Evolutionary conservation across 2,888 invertebrate genomes (phyloP).

Genomic region (Sesia bembeciformis): DNA sequence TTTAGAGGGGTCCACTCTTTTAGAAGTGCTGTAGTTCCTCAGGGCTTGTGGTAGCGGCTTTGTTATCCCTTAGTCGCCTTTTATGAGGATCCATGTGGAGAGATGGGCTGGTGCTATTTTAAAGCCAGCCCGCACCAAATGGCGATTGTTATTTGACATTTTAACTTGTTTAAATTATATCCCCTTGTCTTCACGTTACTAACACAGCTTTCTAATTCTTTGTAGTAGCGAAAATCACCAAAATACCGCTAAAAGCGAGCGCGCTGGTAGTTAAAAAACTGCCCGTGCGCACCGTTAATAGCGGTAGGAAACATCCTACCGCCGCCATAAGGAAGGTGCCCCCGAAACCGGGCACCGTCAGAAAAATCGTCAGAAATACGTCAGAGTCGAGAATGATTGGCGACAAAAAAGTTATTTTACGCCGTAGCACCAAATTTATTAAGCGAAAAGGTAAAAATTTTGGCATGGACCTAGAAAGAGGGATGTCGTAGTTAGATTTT

Average conservation of each 20-base stretch:
- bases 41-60: too few species aligned
- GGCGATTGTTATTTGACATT: too few species aligned
- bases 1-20: too few species aligned
- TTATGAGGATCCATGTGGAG: too few species aligned
- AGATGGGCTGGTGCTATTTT: too few species aligned
- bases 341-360: conserved; percentile 23
- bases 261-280: conserved; percentile 15
- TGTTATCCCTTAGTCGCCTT: too few species aligned
- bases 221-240: conserved; percentile 4
- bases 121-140: too few species aligned
- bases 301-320: neutral
- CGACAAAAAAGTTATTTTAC: conserved; percentile 44
- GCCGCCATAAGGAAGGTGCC: conserved; percentile 21
- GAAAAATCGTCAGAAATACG: conserved; percentile 15
- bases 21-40: too few species aligned
- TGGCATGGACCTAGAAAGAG: conserved; percentile 6
- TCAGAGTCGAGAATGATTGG: conserved; percentile 8
- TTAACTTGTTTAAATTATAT: neutral
- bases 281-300: conserved; percentile 5
- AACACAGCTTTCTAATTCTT: neutral
- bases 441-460: conserved; percentile 49
- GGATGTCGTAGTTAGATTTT: neutral
- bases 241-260: conserved; percentile 9
- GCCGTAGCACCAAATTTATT: conserved; percentile 46
- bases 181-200: neutral